Percentiles rank a stretch among this genome's conserved stretches.
Conservation (phyloP, 2,113 vertebrate species). For the Colinus virginianus region DNA sequence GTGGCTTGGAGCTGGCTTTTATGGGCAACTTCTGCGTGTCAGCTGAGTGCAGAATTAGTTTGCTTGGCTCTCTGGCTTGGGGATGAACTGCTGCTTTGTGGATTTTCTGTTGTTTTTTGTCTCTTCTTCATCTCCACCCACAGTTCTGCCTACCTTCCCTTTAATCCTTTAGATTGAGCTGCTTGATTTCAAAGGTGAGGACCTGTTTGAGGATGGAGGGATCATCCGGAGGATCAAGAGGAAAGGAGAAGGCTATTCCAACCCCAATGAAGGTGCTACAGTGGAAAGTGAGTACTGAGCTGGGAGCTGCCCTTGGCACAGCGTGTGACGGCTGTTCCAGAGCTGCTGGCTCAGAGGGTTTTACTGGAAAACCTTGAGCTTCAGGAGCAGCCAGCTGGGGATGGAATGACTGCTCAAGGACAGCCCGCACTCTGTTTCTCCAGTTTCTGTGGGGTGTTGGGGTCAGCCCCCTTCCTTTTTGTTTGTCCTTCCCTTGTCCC, state of each 20-base stretch:
- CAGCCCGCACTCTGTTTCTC: neutral
- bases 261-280: slow-evolving; percentile 90
- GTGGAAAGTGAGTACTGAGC: slow-evolving; percentile 85
- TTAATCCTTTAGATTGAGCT: slow-evolving; percentile 86
- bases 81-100: slow-evolving; percentile 50
- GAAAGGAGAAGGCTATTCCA: slow-evolving; percentile 92
- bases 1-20: slow-evolving; percentile 46
- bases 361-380: neutral
- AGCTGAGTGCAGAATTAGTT: slow-evolving; percentile 44
- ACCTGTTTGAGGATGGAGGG: slow-evolving; percentile 90
- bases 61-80: neutral
- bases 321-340: neutral
- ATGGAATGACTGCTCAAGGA: neutral
- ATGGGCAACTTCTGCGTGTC: slow-evolving; percentile 48
- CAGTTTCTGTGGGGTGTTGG: accelerated
- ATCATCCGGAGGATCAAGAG: slow-evolving; percentile 91
- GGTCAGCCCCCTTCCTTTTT: neutral
- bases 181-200: slow-evolving; percentile 92
- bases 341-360: neutral
- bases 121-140: neutral
- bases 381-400: neutral
- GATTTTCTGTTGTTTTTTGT: slow-evolving; percentile 44
- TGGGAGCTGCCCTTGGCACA: neutral
- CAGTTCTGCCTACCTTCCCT: neutral
- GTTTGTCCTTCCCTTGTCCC: neutral